phyloP scores from a whole-genome alignment of 2,888 invertebrate species.

The Clusia tigrina region DNA sequence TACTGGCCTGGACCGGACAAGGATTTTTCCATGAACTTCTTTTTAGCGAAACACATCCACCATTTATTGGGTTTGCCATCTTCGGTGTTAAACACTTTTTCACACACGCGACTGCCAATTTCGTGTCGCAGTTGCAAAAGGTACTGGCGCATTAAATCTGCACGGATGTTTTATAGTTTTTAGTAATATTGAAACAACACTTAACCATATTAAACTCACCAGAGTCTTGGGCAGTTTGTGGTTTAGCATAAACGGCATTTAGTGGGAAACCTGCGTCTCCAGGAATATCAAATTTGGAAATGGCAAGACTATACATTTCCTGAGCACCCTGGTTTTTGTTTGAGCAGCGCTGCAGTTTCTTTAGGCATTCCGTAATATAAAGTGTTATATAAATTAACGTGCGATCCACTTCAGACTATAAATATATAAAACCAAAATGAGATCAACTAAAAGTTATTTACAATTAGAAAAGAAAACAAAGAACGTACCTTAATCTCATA shows the following conservation, averaged over 20 bases:
- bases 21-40: constrained; percentile 99
- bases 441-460: neutral
- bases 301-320: constrained; percentile 96
- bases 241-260: constrained; percentile 93
- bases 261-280: constrained; percentile 94
- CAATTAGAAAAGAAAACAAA: neutral
- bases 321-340: constrained; percentile 89
- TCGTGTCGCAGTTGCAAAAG: constrained; percentile 95
- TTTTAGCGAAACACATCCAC: constrained; percentile 99
- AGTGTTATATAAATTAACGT: constrained; percentile 96
- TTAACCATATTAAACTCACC: constrained; percentile 68
- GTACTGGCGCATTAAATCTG: constrained; percentile 92
- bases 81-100: constrained; percentile 86
- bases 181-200: neutral
- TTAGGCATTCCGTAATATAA: constrained; percentile 97
- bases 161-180: constrained; percentile 43
- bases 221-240: constrained; percentile 78
- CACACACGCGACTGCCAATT: constrained; percentile 88
- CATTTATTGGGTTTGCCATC: constrained; percentile 98
- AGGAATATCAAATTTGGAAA: constrained; percentile 94
- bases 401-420: constrained; percentile 93
- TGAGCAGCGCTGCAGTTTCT: constrained; percentile 89
- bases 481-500: constrained; percentile 94
- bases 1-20: constrained; percentile 67
- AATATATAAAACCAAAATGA: constrained; percentile 40